Percentiles rank a stretch among this genome's conserved stretches.
These are phyloP conservation scores for Melanotaenia trifasciata DNA, from an alignment of 2,797 vertebrate species.

Conservation along the genomic window DNA sequence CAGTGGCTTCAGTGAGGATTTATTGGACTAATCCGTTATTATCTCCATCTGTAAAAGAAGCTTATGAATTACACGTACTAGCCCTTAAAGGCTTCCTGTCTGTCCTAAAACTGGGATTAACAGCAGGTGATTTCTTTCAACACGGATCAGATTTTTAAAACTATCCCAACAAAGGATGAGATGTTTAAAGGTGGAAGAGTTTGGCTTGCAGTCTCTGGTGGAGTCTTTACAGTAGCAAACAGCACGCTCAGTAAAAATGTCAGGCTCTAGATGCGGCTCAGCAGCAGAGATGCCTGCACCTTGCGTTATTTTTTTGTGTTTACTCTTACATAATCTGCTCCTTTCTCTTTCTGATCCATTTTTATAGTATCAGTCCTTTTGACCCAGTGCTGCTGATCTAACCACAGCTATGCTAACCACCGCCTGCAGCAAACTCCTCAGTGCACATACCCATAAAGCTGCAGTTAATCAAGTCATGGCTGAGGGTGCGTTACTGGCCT, in stretches of 20 bases:
- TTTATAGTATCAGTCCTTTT: slow-evolving; percentile 15
- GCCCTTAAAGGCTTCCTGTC: slow-evolving; percentile 34
- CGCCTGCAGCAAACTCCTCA: slow-evolving; percentile 35
- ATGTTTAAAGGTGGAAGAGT: slow-evolving; percentile 14
- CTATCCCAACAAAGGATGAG: slow-evolving; percentile 18
- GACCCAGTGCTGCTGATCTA: slow-evolving; percentile 13
- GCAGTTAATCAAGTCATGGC: slow-evolving; percentile 38
- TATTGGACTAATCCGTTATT: slow-evolving; percentile 67
- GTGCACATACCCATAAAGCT: slow-evolving; percentile 18
- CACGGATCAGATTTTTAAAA: slow-evolving; percentile 47
- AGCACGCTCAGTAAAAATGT: slow-evolving; percentile 29
- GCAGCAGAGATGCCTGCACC: slow-evolving; percentile 33
- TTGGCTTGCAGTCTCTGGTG: background rate
- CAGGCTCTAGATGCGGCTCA: slow-evolving; percentile 49
- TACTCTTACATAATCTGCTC: background rate
- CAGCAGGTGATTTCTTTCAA: slow-evolving; percentile 48
- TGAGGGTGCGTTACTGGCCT: slow-evolving; percentile 16
- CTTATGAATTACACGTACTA: slow-evolving; percentile 49
- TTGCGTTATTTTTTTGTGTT: background rate
- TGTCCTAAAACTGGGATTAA: slow-evolving; percentile 56
- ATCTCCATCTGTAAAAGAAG: slow-evolving; percentile 61
- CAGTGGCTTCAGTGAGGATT: slow-evolving; percentile 48
- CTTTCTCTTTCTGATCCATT: background rate
- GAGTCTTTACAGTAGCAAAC: slow-evolving; percentile 17
- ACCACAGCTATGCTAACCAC: background rate